phyloP scores from a whole-genome alignment of 1,140 invertebrate genomes.

The Nasonia longicornis region DNA sequence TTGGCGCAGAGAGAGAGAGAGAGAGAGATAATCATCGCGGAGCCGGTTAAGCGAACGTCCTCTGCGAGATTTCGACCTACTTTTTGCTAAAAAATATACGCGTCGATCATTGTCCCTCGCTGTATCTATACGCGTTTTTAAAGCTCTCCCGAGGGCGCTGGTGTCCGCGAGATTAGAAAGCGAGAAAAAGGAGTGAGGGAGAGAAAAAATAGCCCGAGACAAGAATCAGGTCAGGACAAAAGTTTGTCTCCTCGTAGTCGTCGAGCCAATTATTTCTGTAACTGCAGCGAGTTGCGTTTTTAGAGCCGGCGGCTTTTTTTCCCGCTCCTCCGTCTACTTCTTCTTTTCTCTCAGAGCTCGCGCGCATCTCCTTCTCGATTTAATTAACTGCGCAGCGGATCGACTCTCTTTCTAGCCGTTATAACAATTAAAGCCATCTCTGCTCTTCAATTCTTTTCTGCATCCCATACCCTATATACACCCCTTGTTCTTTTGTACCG shows the following conservation, averaged over 20 bases:
- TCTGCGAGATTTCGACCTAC: not conserved
- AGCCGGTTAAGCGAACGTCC: too few relatives aligned
- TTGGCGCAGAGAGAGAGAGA: not conserved
- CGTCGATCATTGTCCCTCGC: too few relatives aligned
- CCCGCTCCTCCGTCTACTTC: not conserved
- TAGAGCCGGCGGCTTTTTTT: not conserved
- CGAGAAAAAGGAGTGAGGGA: not conserved
- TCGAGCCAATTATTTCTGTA: constrained; percentile 19
- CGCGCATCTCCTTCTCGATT: constrained; percentile 7
- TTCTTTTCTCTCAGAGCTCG: not conserved
- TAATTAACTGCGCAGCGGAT: constrained; percentile 3
- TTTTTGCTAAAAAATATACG: not conserved
- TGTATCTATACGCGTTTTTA: not conserved
- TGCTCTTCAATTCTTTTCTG: not conserved
- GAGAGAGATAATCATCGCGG: not conserved
- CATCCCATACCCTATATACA: not conserved
- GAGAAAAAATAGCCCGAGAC: not conserved
- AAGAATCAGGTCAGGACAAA: not conserved
- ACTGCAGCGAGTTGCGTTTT: not conserved
- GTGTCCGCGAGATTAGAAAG: not conserved
- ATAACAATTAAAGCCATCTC: not conserved
- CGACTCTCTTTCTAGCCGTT: not conserved
- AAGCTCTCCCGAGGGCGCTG: not conserved
- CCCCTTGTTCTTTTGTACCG: too few relatives aligned
- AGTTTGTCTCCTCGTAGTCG: not conserved